These are phyloP conservation scores for Nemapogon koenigi DNA, from an alignment of 2,888 invertebrate species.

Conservation along the genomic window DNA sequence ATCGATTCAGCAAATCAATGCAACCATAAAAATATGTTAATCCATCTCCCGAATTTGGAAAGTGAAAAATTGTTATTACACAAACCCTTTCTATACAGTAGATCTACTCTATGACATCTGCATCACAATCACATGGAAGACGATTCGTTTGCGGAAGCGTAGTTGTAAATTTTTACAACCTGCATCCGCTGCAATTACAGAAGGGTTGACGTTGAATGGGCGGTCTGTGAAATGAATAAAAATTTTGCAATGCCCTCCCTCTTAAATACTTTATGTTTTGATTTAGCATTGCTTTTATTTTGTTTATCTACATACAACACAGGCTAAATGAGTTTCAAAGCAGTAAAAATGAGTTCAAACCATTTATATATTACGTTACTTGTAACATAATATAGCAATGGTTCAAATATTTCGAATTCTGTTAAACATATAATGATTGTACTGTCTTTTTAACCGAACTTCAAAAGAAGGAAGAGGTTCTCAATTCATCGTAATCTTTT, in stretches of 20 bases:
- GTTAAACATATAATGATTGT: too few species aligned
- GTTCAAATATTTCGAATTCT: too few species aligned
- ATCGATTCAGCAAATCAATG: constrained; percentile 5
- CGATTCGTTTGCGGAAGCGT: constrained; percentile 40
- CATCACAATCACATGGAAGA: constrained; percentile 43
- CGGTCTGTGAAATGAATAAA: constrained; percentile 7
- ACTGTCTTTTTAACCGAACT: too few species aligned
- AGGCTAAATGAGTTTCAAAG: too few species aligned
- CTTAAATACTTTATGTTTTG: too few species aligned
- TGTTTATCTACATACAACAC: too few species aligned
- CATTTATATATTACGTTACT: too few species aligned
- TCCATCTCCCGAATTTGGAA: not conserved
- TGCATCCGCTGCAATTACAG: constrained; percentile 33
- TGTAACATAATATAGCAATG: too few species aligned
- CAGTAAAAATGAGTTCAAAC: too few species aligned
- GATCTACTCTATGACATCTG: constrained; percentile 26
- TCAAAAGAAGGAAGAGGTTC: too few species aligned
- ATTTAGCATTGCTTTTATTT: too few species aligned
- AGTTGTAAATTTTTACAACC: constrained; percentile 60
- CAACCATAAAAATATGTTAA: constrained; percentile 5
- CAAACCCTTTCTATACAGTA: constrained; percentile 6
- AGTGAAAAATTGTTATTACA: constrained; percentile 3
- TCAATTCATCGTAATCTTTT: too few species aligned
- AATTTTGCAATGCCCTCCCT: constrained; percentile 8
- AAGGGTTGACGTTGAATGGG: constrained; percentile 6